Percentiles rank a stretch among this genome's conserved stretches.
These are phyloP conservation scores for Calidris pugnax DNA, from an alignment of 2,113 vertebrate genomes.

Conservation along the genomic window DNA sequence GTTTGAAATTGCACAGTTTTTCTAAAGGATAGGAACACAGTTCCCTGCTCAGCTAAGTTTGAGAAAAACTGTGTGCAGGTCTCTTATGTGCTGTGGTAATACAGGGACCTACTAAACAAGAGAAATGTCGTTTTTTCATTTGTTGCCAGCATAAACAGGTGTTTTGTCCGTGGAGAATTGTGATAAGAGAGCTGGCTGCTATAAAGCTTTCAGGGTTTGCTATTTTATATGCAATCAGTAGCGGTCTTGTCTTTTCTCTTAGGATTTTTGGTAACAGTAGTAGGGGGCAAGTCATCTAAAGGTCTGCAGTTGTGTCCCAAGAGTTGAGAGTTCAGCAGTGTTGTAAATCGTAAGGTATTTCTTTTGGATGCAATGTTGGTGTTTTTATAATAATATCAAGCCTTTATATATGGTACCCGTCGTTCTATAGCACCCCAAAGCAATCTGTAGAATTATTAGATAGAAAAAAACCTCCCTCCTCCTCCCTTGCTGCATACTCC, in stretches of 20 bases:
- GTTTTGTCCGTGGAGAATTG: constrained; percentile 5
- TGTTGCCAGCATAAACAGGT: background rate
- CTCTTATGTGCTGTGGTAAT: background rate
- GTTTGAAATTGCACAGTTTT: background rate
- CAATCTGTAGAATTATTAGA: background rate
- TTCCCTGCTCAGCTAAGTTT: background rate
- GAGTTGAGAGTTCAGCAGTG: background rate
- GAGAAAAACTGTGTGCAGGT: background rate
- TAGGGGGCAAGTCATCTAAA: background rate
- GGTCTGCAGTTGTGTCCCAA: background rate
- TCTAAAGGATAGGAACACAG: background rate
- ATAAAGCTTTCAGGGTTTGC: background rate
- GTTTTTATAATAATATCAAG: background rate
- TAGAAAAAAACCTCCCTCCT: background rate
- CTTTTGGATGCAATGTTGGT: background rate
- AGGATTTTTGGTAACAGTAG: background rate
- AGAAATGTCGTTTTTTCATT: background rate
- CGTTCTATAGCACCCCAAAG: background rate
- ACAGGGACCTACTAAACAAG: background rate
- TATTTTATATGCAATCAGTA: background rate
- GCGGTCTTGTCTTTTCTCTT: background rate
- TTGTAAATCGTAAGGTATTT: background rate
- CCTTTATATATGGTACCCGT: background rate
- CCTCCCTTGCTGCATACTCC: background rate
- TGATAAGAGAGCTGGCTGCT: constrained; percentile 15